phyloP scores from a whole-genome alignment of 2,888 invertebrate species.

The Oxycera nigricornis region DNA sequence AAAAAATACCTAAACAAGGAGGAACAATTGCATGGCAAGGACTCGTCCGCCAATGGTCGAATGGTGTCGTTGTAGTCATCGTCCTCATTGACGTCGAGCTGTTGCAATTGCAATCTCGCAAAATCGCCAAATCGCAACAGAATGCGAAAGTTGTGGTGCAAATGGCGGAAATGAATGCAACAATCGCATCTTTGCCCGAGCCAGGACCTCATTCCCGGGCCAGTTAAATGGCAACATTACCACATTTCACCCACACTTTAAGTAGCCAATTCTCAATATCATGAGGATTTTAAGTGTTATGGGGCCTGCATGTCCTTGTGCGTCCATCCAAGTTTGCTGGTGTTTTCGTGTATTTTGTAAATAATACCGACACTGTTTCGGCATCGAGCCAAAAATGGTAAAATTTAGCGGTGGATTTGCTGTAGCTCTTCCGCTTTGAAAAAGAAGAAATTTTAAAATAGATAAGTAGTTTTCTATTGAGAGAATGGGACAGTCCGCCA shows the following conservation, averaged over 20 bases:
- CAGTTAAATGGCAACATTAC: slow-evolving; percentile 36
- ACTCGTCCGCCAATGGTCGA: background rate
- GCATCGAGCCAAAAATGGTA: slow-evolving; percentile 18
- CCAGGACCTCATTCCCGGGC: slow-evolving; percentile 17
- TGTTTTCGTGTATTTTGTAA: slow-evolving; percentile 2
- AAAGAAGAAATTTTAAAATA: background rate
- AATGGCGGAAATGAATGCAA: slow-evolving; percentile 36
- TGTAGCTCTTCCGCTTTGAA: background rate
- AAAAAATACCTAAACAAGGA: background rate
- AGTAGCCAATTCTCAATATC: slow-evolving; percentile 39
- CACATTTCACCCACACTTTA: slow-evolving; percentile 37
- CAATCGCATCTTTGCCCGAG: slow-evolving; percentile 31
- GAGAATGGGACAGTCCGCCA: too few relatives aligned
- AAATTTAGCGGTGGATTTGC: slow-evolving; percentile 6
- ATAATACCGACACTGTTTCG: slow-evolving; percentile 21
- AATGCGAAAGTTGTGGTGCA: slow-evolving; percentile 8
- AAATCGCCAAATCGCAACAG: too few relatives aligned
- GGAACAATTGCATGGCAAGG: slow-evolving; percentile 18
- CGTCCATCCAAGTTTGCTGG: slow-evolving; percentile 1
- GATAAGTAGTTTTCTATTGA: too few relatives aligned
- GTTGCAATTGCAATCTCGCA: slow-evolving; percentile 19
- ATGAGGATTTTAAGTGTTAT: slow-evolving; percentile 37
- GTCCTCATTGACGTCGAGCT: background rate
- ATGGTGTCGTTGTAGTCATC: background rate
- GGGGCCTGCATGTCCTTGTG: slow-evolving; percentile 22